Evolutionary conservation across 1,140 invertebrate genomes (phyloP).

Genomic region (Drosophila tristis): DNA sequence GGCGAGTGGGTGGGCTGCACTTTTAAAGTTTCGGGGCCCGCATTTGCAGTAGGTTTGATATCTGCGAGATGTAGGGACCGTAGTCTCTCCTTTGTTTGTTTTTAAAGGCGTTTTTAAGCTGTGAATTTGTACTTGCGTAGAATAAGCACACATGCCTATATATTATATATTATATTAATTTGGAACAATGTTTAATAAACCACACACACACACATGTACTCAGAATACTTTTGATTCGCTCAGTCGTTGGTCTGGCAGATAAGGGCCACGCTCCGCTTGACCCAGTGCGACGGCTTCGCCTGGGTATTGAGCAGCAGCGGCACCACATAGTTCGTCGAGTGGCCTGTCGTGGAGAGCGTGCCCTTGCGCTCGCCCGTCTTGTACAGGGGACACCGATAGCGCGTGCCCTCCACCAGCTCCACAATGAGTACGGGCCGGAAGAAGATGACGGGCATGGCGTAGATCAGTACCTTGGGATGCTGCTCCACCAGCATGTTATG

Average conservation of each 20-base stretch:
- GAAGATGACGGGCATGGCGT: constrained; percentile 91
- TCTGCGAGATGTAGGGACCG: background rate
- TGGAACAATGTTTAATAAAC: constrained; percentile 53
- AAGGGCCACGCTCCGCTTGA: constrained; percentile 93
- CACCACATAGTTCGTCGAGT: constrained; percentile 96
- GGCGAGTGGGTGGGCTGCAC: no score
- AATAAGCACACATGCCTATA: constrained; percentile 38
- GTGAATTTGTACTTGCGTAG: constrained; percentile 61
- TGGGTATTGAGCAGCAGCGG: constrained; percentile 90
- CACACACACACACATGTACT: constrained; percentile 14
- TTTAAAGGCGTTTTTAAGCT: constrained; percentile 53
- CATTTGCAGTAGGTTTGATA: no score
- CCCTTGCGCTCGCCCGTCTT: constrained; percentile 94
- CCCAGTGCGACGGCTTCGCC: constrained; percentile 91
- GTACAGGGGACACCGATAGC: constrained; percentile 94
- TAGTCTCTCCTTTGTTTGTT: constrained; percentile 13
- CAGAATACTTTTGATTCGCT: background rate
- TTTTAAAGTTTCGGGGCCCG: no score
- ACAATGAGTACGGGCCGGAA: constrained; percentile 85
- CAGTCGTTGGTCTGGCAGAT: constrained; percentile 89
- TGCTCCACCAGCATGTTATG: constrained; percentile 89
- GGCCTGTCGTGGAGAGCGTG: constrained; percentile 93
- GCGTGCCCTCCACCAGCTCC: constrained; percentile 85
- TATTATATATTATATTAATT: constrained; percentile 34
- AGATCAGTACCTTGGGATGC: constrained; percentile 91